Conservation (phyloP, 2,113 vertebrate species). For the Chamaea fasciata region DNA sequence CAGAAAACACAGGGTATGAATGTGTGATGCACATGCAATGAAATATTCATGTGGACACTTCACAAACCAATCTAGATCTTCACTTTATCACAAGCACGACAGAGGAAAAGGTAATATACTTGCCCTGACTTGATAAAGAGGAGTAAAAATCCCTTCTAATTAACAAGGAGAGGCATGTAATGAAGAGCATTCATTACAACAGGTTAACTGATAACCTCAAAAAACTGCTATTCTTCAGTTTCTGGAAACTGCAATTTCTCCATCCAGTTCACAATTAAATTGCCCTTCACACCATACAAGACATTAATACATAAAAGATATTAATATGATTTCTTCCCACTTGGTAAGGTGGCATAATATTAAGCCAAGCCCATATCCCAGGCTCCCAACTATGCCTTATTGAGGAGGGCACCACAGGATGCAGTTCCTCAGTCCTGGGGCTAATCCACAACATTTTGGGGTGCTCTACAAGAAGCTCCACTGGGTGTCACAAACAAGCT, state of each 20-base stretch:
- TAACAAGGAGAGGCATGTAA: slow-evolving; percentile 63
- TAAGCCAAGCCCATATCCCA: not conserved
- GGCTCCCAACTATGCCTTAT: not conserved
- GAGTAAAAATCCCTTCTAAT: slow-evolving; percentile 65
- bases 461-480: not conserved
- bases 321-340: not conserved
- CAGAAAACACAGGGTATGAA: not conserved
- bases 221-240: slow-evolving; percentile 50
- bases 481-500: not conserved
- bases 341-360: not conserved
- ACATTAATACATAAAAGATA: not conserved
- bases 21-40: not conserved
- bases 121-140: slow-evolving; percentile 63
- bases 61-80: not conserved
- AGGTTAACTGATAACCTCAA: slow-evolving; percentile 66
- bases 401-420: not conserved
- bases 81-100: slow-evolving; percentile 14
- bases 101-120: slow-evolving; percentile 25
- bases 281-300: not conserved
- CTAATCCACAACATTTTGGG: not conserved
- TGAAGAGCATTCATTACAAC: slow-evolving; percentile 66
- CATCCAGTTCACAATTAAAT: slow-evolving; percentile 17
- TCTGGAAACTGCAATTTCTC: slow-evolving; percentile 29
- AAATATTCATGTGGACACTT: slow-evolving; percentile 1
- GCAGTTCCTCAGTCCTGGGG: not conserved